Conservation (phyloP, 53 echinoderm and acorn worm genomes). For the Astropecten irregularis region DNA sequence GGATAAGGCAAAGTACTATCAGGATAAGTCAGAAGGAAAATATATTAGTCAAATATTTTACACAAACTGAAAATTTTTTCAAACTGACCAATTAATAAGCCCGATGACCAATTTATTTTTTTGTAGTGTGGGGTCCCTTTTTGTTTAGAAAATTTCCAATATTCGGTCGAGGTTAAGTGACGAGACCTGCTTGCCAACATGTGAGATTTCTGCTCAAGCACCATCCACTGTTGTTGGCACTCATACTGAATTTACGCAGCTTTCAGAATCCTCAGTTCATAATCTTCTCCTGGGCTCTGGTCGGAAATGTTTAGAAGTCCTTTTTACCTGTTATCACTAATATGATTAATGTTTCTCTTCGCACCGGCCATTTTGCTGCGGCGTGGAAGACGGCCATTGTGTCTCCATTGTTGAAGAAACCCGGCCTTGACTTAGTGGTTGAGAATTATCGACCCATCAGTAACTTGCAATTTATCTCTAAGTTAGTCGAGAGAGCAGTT, state of each 20-base stretch:
- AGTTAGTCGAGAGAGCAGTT: conserved; percentile 20
- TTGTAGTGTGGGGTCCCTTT: not conserved
- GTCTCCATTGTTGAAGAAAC: conserved; percentile 35
- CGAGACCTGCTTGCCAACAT: conserved; percentile 9
- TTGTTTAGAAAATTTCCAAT: conserved; percentile 21
- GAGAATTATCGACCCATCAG: conserved; percentile 1
- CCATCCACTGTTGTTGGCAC: not conserved
- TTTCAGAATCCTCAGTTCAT: conserved; percentile 18
- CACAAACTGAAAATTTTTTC: too few species aligned
- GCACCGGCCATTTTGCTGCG: conserved; percentile 34
- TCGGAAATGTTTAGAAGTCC: not conserved
- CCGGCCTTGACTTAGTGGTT: conserved; percentile 19
- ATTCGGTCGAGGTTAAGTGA: conserved; percentile 7
- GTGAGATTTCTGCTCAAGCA: not conserved
- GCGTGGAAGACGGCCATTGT: conserved; percentile 32
- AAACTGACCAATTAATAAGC: too few species aligned
- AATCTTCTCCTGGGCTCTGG: conserved; percentile 3
- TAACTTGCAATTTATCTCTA: conserved; percentile 25
- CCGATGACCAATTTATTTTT: too few species aligned
- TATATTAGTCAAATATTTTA: too few species aligned
- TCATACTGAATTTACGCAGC: conserved; percentile 15
- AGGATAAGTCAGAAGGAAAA: too few species aligned
- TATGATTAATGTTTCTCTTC: conserved; percentile 2
- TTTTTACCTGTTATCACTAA: conserved; percentile 28
- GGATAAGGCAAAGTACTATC: too few species aligned